Base-by-base conservation (phyloP, 2,113 vertebrate genomes). In the Australoheros scitulus region DNA sequence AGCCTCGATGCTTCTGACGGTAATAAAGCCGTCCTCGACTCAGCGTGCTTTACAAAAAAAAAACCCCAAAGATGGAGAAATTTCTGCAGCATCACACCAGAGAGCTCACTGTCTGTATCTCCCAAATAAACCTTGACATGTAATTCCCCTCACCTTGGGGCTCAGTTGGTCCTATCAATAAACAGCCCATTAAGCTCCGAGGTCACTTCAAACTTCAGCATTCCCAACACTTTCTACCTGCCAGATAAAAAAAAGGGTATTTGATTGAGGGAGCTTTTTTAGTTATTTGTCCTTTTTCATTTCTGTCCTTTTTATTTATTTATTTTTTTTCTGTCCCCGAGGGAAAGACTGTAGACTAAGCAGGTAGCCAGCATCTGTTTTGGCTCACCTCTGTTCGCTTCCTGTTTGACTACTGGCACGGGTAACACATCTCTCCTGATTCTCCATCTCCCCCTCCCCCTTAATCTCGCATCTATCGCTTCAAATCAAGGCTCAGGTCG, bases 91-190 rank as follows among this genome's bases (percentile, higher is more conserved):
- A 89, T 84, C 89, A 77, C 89, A 84, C 65, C 87, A 58, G 84
- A 81, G 77, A 14, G 34, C 84, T 84, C 72, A 56, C 84, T 79
- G 83, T 78, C 87, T 78, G 64, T 61, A 81, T 78, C 70, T 75
- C 57, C 79, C 80, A 90, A 92, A 93, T 92, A 77, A 76, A 79
- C 87, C 80, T 79, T 91, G 91, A 92, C 93, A 79, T 92, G 90
- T 92, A 87, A 93, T 93, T 94, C 83, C 84, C 79, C 79, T 91
- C 86, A 86, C 77, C 87, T 87, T 82, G 24, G 80, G 82, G 78
- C 68, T 76, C 57, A 61, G 76, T 88, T 82, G 76, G 61, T 80
- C 41, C 74, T n/a, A 81, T 85, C 87, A 84, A 61, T 87, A 88
- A 90, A 91, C 84, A 75, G 43, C n/a, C 83, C 61, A 80, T 87